Base-by-base conservation (phyloP, 2,888 invertebrate species). In the Bedellia somnulentella region DNA sequence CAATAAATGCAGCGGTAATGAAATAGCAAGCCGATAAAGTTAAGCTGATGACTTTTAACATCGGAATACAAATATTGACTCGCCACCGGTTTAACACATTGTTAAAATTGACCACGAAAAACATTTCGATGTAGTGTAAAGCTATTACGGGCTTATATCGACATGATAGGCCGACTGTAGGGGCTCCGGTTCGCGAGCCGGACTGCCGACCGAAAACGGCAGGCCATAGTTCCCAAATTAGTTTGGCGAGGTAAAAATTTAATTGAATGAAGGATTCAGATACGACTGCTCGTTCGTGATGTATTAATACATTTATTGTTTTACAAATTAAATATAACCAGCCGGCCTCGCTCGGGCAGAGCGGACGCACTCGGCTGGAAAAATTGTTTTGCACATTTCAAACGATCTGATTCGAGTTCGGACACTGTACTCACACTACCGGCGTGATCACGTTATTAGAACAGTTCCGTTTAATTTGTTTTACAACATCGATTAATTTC, bases 231-330 rank as follows among this genome's bases (percentile, higher is more conserved):
- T 70, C 58, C 49, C 70, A 70, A 62, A 66, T 70, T 66, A 68
- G 61, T 67, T 60, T 59, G 63, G 56, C 59, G 51, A 45, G 44
- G 40, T 45, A 56, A 58, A 71, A 64, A 64, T 58, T 63, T 59
- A 63, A 70, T 67, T 62, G 59, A 52, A 62, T 52, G 43, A 44
- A 47, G 47, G 42, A 44, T 46, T 42, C 43, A 32, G 46, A 47
- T 43, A 44, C 46, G 43, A 47, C 38, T 38, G 47, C 48, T 45
- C 45, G 45, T 57, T 51, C 39, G 51, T 71, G 71, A 71, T 63
- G 62, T 67, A 70, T 71, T 67, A 66, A 70, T 32, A 35, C 33
- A 70, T 70, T 71, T 70, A 71, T 75, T 71, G 70, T 60, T 64
- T 70, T 58, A 62, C 68, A 66, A 66, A 70, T 70, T 71, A 64